Base-by-base conservation (phyloP, 2,888 invertebrate genomes). In the Microchrysa polita region DNA sequence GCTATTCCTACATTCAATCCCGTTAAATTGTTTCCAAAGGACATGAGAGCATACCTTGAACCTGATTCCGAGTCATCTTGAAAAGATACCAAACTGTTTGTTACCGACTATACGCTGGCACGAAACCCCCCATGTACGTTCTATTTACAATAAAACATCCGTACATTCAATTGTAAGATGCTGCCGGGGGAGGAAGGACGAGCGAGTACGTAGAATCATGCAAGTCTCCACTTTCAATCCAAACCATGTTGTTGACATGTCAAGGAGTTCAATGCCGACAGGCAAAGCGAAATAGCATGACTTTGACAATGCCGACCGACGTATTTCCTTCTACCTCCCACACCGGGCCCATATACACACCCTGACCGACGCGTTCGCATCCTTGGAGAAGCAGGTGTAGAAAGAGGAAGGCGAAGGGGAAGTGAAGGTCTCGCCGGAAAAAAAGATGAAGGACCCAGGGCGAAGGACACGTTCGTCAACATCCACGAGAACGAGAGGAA, bases 211-310 rank as follows among this genome's bases (percentile, higher is more conserved):
- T 34, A 5, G 27, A 34, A 63, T 34, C 23, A 27, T 27, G 14
- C 22, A 55, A 10, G 18, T 20, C 42, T 10, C 20, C 34, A 12
- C 48, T 48, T 10, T n/a, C 48, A 42, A 12, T 42, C 42, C 42
- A 42, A 42, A 42, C 42, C 42, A 48, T 48, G 57, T 73, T 67
- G 67, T 67, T 55, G 67, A 73, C 63, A 65, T 73, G 73, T 53
- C 53, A 67, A 57, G 61, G 34, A 16, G 55, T 73, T 65, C 73
- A 73, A 63, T 73, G 73, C 55, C 73, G 73, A 73, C 73, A 55
- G 65, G 67, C 27, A n/a, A 55, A 55, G 53, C 40, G 16, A 20
- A 48, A 18, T n/a, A 9, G 20, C 42, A 63, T 44, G 65, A 48
- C 65, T 44, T 67, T 52, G 65, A 67, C 65, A 52, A 48, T 48